Evolutionary conservation across 2,113 vertebrate genomes (phyloP).

Genomic region (Hydrochoerus hydrochaeris): DNA sequence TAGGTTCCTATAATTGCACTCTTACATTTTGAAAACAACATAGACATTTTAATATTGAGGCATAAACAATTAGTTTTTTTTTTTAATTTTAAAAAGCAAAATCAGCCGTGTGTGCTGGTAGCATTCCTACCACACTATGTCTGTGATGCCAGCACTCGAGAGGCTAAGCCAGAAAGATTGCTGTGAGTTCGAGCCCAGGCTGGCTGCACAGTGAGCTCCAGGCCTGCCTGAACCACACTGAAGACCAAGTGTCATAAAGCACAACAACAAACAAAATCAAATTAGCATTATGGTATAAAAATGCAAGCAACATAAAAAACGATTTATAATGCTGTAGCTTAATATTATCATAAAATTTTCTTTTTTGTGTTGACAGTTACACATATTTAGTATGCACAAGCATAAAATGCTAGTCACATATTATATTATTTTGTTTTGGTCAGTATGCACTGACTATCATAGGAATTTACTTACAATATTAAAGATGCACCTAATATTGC

Average conservation of each 20-base stretch:
- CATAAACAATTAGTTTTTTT: background rate
- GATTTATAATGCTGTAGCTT: background rate
- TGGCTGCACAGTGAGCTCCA: background rate
- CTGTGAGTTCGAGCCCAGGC: background rate
- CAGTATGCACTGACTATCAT: background rate
- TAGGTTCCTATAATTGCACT: background rate
- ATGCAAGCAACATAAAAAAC: background rate
- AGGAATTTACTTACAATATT: background rate
- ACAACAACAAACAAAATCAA: conserved; percentile 1
- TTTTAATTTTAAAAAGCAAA: conserved; percentile 37
- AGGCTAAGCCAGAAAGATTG: background rate
- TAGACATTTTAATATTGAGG: conserved; percentile 50
- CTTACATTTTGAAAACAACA: conserved; percentile 46
- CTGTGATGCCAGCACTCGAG: background rate
- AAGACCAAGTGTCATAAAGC: background rate
- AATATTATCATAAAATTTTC: background rate
- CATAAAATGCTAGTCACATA: background rate
- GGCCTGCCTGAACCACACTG: background rate
- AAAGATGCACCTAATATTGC: background rate
- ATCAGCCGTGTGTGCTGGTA: background rate
- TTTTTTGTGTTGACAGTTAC: background rate
- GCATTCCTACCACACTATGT: background rate
- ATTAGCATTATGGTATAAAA: background rate
- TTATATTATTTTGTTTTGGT: background rate
- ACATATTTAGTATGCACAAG: background rate